These are phyloP conservation scores for Bombus confusus DNA, from an alignment of 1,140 invertebrate species.

Conservation along the genomic window DNA sequence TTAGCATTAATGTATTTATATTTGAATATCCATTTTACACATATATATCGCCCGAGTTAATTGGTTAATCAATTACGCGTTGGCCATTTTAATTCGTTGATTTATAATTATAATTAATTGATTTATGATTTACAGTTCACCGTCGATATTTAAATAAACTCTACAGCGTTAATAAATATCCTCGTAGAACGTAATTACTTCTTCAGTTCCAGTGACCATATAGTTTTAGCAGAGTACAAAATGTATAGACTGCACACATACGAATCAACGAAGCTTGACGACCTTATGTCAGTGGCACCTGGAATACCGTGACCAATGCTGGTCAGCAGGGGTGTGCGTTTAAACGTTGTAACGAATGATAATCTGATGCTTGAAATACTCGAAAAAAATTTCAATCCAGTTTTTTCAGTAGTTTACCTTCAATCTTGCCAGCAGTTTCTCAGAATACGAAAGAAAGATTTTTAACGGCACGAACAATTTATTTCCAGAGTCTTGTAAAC, in stretches of 20 bases:
- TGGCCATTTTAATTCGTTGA: too few species aligned
- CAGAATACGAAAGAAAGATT: too few species aligned
- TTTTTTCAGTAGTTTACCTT: neutral
- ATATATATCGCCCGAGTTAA: too few species aligned
- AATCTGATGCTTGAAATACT: neutral
- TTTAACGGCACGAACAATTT: neutral
- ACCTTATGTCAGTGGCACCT: constrained; percentile 44
- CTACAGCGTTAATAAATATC: neutral
- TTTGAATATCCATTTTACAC: too few species aligned
- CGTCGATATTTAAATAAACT: too few species aligned
- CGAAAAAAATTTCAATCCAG: neutral
- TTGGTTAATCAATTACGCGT: too few species aligned
- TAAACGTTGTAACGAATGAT: neutral
- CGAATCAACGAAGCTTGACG: constrained; percentile 40
- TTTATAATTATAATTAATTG: too few species aligned
- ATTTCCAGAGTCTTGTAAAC: neutral
- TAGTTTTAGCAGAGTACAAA: neutral
- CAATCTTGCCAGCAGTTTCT: neutral
- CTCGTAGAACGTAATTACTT: neutral
- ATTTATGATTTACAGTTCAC: neutral
- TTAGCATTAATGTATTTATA: neutral
- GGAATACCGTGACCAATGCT: constrained; percentile 41
- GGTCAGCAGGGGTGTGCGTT: neutral
- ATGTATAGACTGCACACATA: constrained; percentile 5
- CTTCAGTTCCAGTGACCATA: neutral